phyloP scores from a whole-genome alignment of 1,140 invertebrate species.

The Orchesella cincta region DNA sequence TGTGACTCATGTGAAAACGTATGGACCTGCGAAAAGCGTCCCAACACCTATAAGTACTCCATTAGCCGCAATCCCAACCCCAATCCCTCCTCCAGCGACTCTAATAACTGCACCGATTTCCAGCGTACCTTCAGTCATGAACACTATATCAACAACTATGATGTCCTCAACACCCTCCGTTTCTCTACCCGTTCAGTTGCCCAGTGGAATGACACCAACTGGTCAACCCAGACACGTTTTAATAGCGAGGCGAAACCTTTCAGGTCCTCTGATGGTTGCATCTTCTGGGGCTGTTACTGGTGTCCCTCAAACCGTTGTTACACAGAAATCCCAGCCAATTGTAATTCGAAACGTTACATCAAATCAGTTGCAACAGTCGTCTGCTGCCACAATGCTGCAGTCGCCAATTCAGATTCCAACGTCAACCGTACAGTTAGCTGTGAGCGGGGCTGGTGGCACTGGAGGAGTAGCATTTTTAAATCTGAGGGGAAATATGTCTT shows the following conservation, averaged over 20 bases:
- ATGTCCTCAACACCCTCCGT: not conserved
- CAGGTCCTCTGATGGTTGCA: constrained; percentile 31
- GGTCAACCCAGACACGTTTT: constrained; percentile 40
- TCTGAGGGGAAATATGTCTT: not conserved
- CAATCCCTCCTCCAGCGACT: not conserved
- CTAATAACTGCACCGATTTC: constrained; percentile 9
- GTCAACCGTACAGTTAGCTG: constrained; percentile 11
- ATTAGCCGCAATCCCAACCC: not conserved
- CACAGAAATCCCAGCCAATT: constrained; percentile 22
- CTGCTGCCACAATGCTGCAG: not conserved
- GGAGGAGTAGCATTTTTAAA: constrained; percentile 19
- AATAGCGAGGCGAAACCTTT: constrained; percentile 38
- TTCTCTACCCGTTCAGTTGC: not conserved
- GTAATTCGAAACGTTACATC: not conserved
- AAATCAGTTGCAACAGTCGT: not conserved
- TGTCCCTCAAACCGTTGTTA: not conserved
- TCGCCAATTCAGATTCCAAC: constrained; percentile 7
- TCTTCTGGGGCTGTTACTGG: not conserved
- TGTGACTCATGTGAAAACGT: constrained; percentile 39
- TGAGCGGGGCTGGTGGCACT: not conserved
- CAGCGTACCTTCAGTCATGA: not conserved
- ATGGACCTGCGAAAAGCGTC: constrained; percentile 37
- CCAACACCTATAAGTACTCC: not conserved
- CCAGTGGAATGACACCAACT: not conserved
- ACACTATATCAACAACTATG: not conserved